A percentile compares a stretch with the other conserved stretches of the same genome.
phyloP scores from a whole-genome alignment of 2,113 vertebrate species.

The Redunca redunca region DNA sequence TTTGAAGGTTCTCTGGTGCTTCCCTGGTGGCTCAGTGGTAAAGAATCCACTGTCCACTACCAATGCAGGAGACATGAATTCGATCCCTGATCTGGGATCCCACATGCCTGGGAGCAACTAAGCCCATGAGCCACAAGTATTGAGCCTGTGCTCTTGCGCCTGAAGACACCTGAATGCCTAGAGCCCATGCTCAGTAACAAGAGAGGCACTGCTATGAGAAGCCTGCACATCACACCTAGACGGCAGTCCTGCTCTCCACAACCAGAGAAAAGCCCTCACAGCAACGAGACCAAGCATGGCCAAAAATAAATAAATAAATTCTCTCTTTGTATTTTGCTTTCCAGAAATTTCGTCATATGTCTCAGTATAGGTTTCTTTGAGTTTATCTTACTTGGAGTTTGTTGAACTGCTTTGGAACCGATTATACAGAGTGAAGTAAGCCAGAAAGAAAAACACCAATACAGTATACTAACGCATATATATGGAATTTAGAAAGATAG shows the following conservation, averaged over 20 bases:
- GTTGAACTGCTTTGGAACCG: neutral
- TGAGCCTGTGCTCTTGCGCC: neutral
- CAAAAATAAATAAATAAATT: neutral
- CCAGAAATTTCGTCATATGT: neutral
- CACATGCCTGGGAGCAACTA: neutral
- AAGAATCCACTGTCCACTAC: neutral
- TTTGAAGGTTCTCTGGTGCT: neutral
- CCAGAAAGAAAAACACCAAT: no score
- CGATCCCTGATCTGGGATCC: neutral
- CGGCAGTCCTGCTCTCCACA: neutral
- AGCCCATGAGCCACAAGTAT: neutral
- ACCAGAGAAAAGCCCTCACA: neutral
- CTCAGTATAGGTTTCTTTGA: neutral
- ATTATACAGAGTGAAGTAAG: no score
- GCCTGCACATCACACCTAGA: neutral
- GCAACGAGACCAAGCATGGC: neutral
- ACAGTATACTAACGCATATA: no score
- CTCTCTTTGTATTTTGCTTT: neutral
- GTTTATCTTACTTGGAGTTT: neutral
- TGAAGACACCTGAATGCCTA: neutral
- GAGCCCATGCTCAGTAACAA: neutral
- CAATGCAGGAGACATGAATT: neutral
- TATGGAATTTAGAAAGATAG: no score
- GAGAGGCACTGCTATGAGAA: neutral
- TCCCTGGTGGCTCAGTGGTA: neutral